A percentile compares a stretch with the other conserved stretches of the same genome.
Evolutionary conservation across 2,113 vertebrate genomes (phyloP).

Genomic region (Trichomycterus rosablanca): DNA sequence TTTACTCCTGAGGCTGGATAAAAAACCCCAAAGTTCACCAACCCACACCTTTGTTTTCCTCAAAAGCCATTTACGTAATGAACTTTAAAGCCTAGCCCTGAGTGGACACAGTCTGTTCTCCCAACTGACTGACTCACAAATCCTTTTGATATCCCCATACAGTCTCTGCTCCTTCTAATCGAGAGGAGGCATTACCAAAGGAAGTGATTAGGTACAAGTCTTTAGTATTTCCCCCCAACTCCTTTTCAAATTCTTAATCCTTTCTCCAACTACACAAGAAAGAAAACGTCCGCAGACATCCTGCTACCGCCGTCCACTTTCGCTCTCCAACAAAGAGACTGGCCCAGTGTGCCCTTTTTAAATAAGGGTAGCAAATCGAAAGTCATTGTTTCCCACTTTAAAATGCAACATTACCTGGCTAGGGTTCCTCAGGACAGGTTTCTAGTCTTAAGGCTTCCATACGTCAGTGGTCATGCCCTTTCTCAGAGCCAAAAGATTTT

Average conservation of each 20-base stretch:
- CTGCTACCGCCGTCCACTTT: conserved; percentile 29
- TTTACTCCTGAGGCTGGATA: too few relatives aligned
- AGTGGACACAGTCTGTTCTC: background rate
- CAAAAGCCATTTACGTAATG: conserved; percentile 9
- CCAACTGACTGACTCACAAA: conserved; percentile 19
- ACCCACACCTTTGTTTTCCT: conserved; percentile 11
- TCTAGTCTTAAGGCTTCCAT: too few relatives aligned
- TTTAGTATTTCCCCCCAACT: conserved; percentile 28
- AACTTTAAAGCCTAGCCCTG: conserved; percentile 1
- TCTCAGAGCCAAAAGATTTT: too few relatives aligned
- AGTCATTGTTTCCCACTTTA: conserved; percentile 40
- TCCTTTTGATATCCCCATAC: conserved; percentile 18
- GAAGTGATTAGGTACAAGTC: conserved; percentile 49
- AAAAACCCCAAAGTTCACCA: too few relatives aligned
- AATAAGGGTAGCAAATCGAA: conserved; percentile 38
- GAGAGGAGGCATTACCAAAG: conserved; percentile 34
- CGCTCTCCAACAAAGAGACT: conserved; percentile 31
- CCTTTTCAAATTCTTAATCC: conserved; percentile 44
- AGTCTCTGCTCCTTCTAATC: conserved; percentile 33
- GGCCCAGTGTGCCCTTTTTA: conserved; percentile 19
- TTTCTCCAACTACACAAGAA: conserved; percentile 32
- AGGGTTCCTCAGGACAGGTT: background rate
- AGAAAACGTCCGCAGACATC: conserved; percentile 38
- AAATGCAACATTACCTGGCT: conserved; percentile 18
- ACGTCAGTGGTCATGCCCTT: too few relatives aligned